A percentile compares a stretch with the other conserved stretches of the same genome.
phyloP scores from a whole-genome alignment of 2,113 vertebrate genomes.

The Gallinago paraguaiae region DNA sequence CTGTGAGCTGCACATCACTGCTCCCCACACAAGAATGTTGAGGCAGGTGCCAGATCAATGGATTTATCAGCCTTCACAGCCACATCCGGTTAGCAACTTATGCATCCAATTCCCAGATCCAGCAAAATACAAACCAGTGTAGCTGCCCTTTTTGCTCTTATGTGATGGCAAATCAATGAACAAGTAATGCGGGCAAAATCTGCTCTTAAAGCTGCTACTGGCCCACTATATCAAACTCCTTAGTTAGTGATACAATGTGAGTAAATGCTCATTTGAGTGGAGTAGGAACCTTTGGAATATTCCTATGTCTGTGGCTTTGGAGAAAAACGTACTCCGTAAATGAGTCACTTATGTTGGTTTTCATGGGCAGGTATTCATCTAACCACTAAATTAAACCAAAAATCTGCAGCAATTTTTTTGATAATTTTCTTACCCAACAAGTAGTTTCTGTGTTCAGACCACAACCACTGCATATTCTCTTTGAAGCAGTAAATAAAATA shows the following conservation, averaged over 20 bases:
- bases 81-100: background rate
- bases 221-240: background rate
- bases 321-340: background rate
- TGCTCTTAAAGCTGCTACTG: background rate
- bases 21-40: accelerated
- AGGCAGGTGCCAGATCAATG: background rate
- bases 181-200: background rate
- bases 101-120: background rate
- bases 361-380: background rate
- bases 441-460: slow-evolving; percentile 68
- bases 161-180: background rate
- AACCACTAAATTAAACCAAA: background rate
- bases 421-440: slow-evolving; percentile 72
- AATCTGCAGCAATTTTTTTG: background rate
- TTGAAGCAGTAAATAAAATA: slow-evolving; percentile 71
- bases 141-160: background rate
- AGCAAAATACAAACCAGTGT: background rate
- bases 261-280: background rate
- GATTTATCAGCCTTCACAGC: background rate
- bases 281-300: background rate
- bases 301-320: background rate
- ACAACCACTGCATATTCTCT: slow-evolving; percentile 73
- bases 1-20: background rate
- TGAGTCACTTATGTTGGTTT: background rate
- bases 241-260: background rate